Percentiles rank a stretch among this genome's conserved stretches.
Conservation (phyloP, 2,888 invertebrate genomes). For the Pyralis farinalis region DNA sequence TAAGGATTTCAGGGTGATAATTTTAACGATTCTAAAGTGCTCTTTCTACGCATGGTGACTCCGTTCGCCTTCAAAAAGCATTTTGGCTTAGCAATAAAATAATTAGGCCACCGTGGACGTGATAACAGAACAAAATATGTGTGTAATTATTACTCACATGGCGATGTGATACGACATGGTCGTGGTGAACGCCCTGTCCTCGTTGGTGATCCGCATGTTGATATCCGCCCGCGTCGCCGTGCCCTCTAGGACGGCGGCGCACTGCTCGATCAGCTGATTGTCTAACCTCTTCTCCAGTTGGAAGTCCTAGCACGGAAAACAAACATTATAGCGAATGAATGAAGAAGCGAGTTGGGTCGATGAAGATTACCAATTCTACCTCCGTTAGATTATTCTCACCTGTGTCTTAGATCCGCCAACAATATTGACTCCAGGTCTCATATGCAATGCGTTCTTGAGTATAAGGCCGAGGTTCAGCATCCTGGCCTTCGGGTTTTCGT, state of each 20-base stretch:
- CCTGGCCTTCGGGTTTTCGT: constrained; percentile 89
- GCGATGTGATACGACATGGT: constrained; percentile 97
- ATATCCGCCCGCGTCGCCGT: constrained; percentile 85
- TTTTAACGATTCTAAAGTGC: no score
- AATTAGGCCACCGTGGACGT: no score
- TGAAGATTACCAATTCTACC: no score
- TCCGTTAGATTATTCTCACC: no score
- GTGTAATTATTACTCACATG: constrained; percentile 81
- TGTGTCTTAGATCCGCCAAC: constrained; percentile 92
- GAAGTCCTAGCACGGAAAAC: constrained; percentile 93
- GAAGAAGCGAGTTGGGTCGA: no score
- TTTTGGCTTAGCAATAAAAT: no score
- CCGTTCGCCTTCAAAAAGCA: no score
- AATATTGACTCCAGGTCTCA: constrained; percentile 95
- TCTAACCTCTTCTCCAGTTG: constrained; percentile 92
- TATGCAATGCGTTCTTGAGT: constrained; percentile 92
- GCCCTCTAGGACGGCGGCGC: constrained; percentile 88
- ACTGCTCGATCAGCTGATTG: constrained; percentile 87
- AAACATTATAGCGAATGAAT: no score
- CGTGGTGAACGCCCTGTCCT: constrained; percentile 95
- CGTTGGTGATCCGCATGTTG: constrained; percentile 91
- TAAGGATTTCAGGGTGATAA: no score
- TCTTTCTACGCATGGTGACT: no score
- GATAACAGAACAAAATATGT: no score
- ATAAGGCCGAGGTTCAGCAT: constrained; percentile 92